phyloP scores from a whole-genome alignment of 2,113 vertebrate genomes.

The Ictalurus furcatus region DNA sequence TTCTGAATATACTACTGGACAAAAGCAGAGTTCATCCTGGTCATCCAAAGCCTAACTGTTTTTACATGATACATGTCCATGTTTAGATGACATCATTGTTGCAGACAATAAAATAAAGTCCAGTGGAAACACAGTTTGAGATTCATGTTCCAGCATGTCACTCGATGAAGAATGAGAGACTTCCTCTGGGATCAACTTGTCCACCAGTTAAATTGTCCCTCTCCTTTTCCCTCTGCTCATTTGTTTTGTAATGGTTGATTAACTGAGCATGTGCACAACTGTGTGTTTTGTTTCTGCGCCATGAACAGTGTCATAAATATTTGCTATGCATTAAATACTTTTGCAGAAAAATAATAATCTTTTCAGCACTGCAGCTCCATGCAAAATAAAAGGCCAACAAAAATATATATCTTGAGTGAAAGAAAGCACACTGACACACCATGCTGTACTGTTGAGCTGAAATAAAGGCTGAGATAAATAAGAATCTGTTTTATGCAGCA shows the following conservation, averaged over 20 bases:
- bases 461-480: conserved; percentile 70
- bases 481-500: conserved; percentile 70
- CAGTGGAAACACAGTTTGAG: conserved; percentile 8
- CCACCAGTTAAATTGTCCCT: conserved; percentile 42
- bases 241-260: conserved; percentile 76
- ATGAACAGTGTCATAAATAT: conserved; percentile 74
- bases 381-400: conserved; percentile 59
- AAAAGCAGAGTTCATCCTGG: conserved; percentile 66
- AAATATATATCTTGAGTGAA: conserved; percentile 67
- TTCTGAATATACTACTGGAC: conserved; percentile 67
- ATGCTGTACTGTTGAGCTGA: conserved; percentile 68
- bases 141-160: conserved; percentile 30
- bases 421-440: conserved; percentile 71
- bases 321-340: conserved; percentile 76
- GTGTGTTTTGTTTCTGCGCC: conserved; percentile 72
- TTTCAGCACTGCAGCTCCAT: conserved; percentile 68
- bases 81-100: conserved; percentile 59
- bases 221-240: conserved; percentile 57
- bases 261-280: conserved; percentile 69
- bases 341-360: conserved; percentile 70
- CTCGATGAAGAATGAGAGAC: conserved; percentile 33
- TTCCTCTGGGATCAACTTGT: conserved; percentile 56
- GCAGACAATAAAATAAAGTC: conserved; percentile 32
- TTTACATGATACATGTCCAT: conserved; percentile 54
- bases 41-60: conserved; percentile 54